phyloP scores from a whole-genome alignment of 2,797 vertebrate species.

The Tapirus indicus region DNA sequence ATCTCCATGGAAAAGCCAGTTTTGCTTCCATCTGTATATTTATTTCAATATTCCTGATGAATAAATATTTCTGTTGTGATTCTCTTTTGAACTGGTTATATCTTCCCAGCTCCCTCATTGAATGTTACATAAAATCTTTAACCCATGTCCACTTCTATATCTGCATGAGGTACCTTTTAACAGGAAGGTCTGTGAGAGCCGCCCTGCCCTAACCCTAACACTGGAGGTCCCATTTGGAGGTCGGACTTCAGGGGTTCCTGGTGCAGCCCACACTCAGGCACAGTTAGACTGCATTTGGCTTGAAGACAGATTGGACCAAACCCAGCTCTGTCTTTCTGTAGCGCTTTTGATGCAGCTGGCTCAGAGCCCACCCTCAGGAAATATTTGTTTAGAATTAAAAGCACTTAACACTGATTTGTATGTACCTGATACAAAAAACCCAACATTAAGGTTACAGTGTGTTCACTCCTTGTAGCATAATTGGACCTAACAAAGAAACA shows the following conservation, averaged over 20 bases:
- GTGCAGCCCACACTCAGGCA: too few species aligned
- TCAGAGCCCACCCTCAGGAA: background rate
- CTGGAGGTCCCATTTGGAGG: too few species aligned
- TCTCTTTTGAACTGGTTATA: background rate
- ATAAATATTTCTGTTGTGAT: background rate
- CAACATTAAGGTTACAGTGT: background rate
- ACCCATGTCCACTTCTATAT: background rate
- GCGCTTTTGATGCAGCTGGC: background rate
- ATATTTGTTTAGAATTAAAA: background rate
- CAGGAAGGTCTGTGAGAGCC: too few species aligned
- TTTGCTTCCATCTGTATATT: too few species aligned
- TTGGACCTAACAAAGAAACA: background rate
- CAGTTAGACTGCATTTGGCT: too few species aligned
- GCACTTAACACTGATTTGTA: background rate
- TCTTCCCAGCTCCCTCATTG: background rate
- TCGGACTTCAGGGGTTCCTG: background rate
- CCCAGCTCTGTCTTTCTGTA: too few species aligned
- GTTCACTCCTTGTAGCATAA: background rate
- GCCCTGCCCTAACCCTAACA: background rate
- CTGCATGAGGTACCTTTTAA: background rate
- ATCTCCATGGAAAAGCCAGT: background rate
- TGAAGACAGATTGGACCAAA: background rate
- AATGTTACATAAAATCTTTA: background rate
- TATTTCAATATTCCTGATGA: background rate
- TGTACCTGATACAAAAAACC: background rate